phyloP scores from a whole-genome alignment of 2,113 vertebrate species.

The Oreamnos americanus region DNA sequence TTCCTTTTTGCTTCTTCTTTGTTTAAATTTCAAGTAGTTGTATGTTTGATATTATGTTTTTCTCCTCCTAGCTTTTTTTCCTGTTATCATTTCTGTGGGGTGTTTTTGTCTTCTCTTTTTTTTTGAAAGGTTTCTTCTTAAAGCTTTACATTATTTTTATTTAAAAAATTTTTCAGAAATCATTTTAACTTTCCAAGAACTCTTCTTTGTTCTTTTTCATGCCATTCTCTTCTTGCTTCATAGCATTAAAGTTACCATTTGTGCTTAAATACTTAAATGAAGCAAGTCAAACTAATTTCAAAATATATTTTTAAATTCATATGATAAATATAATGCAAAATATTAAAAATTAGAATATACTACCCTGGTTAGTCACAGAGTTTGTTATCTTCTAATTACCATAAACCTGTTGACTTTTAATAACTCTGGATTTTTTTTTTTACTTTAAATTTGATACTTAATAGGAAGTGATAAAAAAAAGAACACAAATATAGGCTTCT shows the following conservation, averaged over 20 bases:
- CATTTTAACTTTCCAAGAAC: too few relatives aligned
- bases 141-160: background rate
- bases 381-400: background rate
- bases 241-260: background rate
- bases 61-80: background rate
- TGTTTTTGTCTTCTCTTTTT: background rate
- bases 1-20: background rate
- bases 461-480: background rate
- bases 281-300: background rate
- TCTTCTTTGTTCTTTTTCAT: background rate
- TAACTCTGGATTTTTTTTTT: background rate
- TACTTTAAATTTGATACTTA: background rate
- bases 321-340: background rate
- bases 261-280: background rate
- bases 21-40: background rate
- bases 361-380: background rate
- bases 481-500: background rate
- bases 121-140: background rate
- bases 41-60: background rate
- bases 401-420: background rate
- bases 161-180: background rate
- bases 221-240: background rate
- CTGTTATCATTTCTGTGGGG: background rate
- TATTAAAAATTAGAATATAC: background rate
- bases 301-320: background rate